A percentile compares a stretch with the other conserved stretches of the same genome.
Evolutionary conservation across 2,113 vertebrate species (phyloP).

Genomic region (Etia nguti): DNA sequence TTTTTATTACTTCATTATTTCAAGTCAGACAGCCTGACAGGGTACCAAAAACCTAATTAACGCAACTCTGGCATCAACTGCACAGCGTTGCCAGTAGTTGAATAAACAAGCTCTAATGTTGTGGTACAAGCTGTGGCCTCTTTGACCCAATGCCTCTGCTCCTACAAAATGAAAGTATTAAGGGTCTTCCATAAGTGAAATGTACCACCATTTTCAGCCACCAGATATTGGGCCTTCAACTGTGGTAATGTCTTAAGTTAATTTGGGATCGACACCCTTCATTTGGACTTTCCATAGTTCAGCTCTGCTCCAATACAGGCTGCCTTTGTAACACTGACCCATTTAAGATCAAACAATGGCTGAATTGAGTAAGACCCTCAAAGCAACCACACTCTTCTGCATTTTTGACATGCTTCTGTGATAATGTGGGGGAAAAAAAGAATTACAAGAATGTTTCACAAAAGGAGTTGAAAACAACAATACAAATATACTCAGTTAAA

Average conservation of each 20-base stretch:
- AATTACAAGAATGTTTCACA: neutral
- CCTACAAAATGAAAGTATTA: neutral
- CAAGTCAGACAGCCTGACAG: neutral
- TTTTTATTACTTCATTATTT: neutral
- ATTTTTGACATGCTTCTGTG: neutral
- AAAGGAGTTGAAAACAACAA: neutral
- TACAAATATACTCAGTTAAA: neutral
- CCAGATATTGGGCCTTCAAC: neutral
- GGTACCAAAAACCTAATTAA: neutral
- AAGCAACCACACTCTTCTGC: neutral
- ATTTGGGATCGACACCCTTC: neutral
- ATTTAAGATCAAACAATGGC: conserved; percentile 44
- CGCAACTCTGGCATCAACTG: neutral
- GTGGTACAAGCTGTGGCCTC: neutral
- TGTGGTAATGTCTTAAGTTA: neutral
- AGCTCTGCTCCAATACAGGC: conserved; percentile 9
- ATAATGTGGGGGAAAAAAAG: neutral
- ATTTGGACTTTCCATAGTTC: neutral
- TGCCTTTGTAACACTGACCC: conserved; percentile 57
- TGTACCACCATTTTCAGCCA: neutral
- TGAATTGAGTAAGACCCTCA: conserved; percentile 16
- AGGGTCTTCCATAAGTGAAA: neutral
- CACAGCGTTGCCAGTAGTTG: neutral
- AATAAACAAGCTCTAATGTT: neutral
- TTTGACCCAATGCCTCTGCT: neutral